Evolutionary conservation across 2,888 invertebrate genomes (phyloP).

Genomic region (Eledona agricola): DNA sequence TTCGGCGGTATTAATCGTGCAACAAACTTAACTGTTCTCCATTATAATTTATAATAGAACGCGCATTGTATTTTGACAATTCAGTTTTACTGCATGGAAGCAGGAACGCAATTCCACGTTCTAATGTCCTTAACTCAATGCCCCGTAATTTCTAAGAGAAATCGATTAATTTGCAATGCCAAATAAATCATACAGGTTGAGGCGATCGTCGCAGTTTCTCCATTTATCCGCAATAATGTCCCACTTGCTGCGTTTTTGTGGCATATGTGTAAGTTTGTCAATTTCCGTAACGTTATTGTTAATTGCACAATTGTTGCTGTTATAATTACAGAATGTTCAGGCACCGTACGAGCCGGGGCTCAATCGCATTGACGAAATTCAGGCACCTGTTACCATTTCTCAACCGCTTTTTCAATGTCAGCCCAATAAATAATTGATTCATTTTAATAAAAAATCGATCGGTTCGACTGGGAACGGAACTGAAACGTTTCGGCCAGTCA

Average conservation of each 20-base stretch:
- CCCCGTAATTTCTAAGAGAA: constrained; percentile 20
- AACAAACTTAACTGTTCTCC: background rate
- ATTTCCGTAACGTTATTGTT: too few species aligned
- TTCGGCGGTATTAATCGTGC: constrained; percentile 6
- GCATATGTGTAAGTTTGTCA: too few species aligned
- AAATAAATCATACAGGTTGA: constrained; percentile 23
- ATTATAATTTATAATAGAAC: constrained; percentile 2
- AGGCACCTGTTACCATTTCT: constrained; percentile 28
- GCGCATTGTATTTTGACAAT: background rate
- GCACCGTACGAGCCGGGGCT: background rate
- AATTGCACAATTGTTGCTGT: constrained; percentile 14
- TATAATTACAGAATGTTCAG: constrained; percentile 2
- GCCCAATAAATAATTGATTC: constrained; percentile 10
- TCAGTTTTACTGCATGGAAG: background rate
- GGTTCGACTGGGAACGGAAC: constrained; percentile 13
- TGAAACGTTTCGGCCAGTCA: constrained; percentile 10
- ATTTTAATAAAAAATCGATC: constrained; percentile 11
- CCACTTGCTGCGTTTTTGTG: too few species aligned
- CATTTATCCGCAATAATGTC: constrained; percentile 45
- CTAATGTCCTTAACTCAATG: constrained; percentile 10
- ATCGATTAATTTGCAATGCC: constrained; percentile 25
- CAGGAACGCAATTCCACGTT: constrained; percentile 11
- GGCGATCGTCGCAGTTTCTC: constrained; percentile 14
- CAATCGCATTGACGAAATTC: constrained; percentile 12
- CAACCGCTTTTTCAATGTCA: constrained; percentile 29